These are phyloP conservation scores for Drosophila ironensis DNA, from an alignment of 1,140 invertebrate species.

Conservation along the genomic window DNA sequence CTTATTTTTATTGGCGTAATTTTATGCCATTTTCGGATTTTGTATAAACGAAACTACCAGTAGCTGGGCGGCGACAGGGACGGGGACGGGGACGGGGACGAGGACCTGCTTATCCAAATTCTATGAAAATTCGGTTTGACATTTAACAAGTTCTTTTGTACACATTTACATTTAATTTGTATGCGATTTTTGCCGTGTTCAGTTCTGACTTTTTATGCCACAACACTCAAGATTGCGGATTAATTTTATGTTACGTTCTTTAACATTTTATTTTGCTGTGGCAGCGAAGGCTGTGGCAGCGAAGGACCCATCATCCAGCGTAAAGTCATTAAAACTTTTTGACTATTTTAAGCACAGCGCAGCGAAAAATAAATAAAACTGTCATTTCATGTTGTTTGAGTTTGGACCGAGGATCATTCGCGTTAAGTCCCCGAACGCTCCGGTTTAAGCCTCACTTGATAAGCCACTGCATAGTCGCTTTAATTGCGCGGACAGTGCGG, in stretches of 20 bases:
- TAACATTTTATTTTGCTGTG: conserved; percentile 1
- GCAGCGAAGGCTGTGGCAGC: conserved; percentile 1
- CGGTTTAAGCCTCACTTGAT: conserved; percentile 62
- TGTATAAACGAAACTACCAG: conserved; percentile 44
- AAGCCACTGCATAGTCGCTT: conserved; percentile 67
- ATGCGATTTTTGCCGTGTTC: conserved; percentile 49
- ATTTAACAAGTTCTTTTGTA: conserved; percentile 70
- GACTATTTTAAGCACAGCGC: conserved; percentile 68
- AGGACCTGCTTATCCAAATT: conserved; percentile 61
- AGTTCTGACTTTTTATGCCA: conserved; percentile 27
- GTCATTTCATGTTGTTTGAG: conserved; percentile 75
- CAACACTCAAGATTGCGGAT: conserved; percentile 65
- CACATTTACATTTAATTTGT: conserved; percentile 74
- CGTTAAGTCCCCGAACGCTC: conserved; percentile 26
- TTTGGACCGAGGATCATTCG: conserved; percentile 39
- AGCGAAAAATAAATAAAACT: conserved; percentile 68
- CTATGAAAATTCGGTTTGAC: conserved; percentile 76
- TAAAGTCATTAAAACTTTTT: conserved; percentile 78
- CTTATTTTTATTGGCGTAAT: conserved; percentile 73
- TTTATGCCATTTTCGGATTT: conserved; percentile 57
- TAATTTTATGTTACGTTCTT: conserved; percentile 34
- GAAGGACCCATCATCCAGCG: conserved; percentile 12
- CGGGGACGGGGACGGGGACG: no score
- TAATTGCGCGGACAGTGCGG: conserved; percentile 68
- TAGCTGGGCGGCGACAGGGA: no score